Percentiles rank a stretch among this genome's conserved stretches.
Evolutionary conservation across 2,797 vertebrate species (phyloP).

Genomic region (Apogon talboti): DNA sequence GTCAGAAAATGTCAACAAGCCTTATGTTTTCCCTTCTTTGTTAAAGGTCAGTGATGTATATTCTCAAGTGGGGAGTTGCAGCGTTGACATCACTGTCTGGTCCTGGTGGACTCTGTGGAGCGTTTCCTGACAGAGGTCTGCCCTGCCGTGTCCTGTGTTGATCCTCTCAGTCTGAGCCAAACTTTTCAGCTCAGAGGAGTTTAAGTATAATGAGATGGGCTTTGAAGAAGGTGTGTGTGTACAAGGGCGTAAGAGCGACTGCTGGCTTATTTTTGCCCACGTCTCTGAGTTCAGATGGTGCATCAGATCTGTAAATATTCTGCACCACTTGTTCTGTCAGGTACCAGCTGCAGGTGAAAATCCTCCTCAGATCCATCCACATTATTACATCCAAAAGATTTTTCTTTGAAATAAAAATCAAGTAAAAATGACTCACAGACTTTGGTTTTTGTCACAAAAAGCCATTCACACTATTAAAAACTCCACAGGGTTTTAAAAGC

Average conservation of each 20-base stretch:
- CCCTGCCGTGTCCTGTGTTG: conserved; percentile 1
- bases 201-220: conserved; percentile 35
- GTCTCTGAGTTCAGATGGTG: no score
- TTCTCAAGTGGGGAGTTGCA: conserved; percentile 27
- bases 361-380: not conserved
- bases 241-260: no score
- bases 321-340: no score
- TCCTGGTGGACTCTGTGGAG: conserved; percentile 28
- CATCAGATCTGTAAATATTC: no score
- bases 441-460: no score
- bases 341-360: no score
- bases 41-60: conserved; percentile 44
- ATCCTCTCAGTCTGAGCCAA: conserved; percentile 47
- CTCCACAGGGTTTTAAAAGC: no score
- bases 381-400: not conserved
- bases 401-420: not conserved
- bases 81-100: conserved; percentile 45
- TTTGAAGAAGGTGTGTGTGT: conserved; percentile 3
- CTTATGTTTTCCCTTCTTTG: conserved; percentile 15
- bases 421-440: no score
- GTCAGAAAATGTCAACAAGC: conserved; percentile 20
- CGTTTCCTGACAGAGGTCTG: conserved; percentile 20
- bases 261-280: no score
- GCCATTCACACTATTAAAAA: no score
- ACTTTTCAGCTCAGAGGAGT: conserved; percentile 43